A percentile compares a stretch with the other conserved stretches of the same genome.
Evolutionary conservation across 2,888 invertebrate genomes (phyloP).

Genomic region (Torymus texanus): DNA sequence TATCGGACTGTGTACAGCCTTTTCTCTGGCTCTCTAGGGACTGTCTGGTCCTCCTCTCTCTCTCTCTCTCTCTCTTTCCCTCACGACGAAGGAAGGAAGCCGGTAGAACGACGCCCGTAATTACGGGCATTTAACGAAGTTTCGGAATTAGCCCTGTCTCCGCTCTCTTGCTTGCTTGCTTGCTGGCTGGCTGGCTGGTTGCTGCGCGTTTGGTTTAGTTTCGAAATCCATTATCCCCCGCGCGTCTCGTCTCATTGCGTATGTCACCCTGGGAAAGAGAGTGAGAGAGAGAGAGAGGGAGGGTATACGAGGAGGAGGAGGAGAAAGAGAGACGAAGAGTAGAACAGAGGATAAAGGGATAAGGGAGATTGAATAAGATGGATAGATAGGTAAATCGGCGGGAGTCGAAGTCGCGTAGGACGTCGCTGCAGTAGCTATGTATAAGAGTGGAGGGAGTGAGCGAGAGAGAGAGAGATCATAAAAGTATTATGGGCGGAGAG

Average conservation of each 20-base stretch:
- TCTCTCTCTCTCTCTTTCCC: background rate
- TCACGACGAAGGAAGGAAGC: conserved; percentile 15
- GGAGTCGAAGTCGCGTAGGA: conserved; percentile 23
- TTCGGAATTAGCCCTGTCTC: conserved; percentile 70
- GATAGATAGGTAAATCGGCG: conserved; percentile 42
- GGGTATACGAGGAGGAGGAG: background rate
- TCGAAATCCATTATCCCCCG: conserved; percentile 70
- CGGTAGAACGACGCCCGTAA: conserved; percentile 61
- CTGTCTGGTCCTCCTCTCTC: too few relatives aligned
- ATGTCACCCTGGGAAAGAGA: conserved; percentile 41
- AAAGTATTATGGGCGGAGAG: conserved; percentile 48
- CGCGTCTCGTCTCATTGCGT: conserved; percentile 61
- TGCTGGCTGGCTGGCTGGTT: background rate
- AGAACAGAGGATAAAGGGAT: conserved; percentile 33
- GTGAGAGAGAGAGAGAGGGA: background rate
- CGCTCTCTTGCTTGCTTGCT: conserved; percentile 60
- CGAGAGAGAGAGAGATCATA: conserved; percentile 39
- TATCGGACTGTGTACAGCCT: conserved; percentile 27
- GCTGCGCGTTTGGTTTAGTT: conserved; percentile 68
- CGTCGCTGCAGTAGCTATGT: background rate
- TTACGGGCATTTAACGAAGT: conserved; percentile 72
- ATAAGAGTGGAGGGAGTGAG: background rate
- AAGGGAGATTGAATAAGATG: conserved; percentile 51
- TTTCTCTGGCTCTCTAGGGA: background rate
- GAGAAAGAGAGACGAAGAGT: too few relatives aligned